Base-by-base conservation (phyloP, 2,888 invertebrate genomes). In the Chrysolina americana region DNA sequence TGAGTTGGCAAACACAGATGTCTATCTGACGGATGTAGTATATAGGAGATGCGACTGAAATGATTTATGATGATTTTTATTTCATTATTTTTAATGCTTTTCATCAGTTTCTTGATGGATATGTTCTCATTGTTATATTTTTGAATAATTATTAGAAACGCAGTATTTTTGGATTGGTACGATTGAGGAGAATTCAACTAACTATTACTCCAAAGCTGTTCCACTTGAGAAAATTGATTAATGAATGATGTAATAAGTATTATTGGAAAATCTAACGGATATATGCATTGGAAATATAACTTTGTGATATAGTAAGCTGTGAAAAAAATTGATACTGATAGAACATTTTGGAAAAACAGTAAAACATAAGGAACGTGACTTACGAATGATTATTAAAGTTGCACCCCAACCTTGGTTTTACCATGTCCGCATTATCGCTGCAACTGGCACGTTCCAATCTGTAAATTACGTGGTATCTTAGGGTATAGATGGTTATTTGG, bases 391-490 rank as follows among this genome's bases (percentile, higher is more conserved):
- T 59, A 59, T 59, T 59, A 59, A 59, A 59, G 59, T 59, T 59
- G 59, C 28, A 59, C 36, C 59, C 59, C 59, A 59, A 59, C 36
- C 59, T 59, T 59, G 59, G 59, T 59, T 59, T 23, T 28, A 59
- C 59, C 59, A 59, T 59, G 59, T 59, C 59, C 28, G 10, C 59
- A 59, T 59, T 59, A n/a, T 28, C 59, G 28, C 59, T 59, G 59
- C 59, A 28, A 59, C 36, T 59, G 59, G 36, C 59, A 36, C 59
- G 59, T 28, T 59, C 59, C 17, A 59, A 59, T 59, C 59, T 59
- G 59, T 59, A 59, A 59, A 59, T 59, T 17, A 59, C 36, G 59
- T 59, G 59, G 59, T 59, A 59, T 59, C 36, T 59, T 59, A 59
- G 59, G 59, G 28, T 59, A 59, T 28, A 36, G 59, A 59, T 50